A percentile compares a stretch with the other conserved stretches of the same genome.
Evolutionary conservation across 2,888 invertebrate species (phyloP).

Genomic region (Penaeus monodon): DNA sequence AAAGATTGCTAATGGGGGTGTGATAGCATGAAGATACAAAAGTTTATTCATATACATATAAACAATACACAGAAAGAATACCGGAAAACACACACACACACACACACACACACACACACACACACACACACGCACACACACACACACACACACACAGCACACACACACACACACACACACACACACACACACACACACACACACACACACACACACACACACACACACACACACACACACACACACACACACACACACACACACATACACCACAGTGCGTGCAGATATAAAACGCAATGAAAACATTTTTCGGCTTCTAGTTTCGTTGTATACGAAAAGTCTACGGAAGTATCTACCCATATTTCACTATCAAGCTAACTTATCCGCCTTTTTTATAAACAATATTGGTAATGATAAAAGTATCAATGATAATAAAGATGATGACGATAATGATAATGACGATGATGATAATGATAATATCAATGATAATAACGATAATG

Average conservation of each 20-base stretch:
- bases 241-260: conserved; percentile 14
- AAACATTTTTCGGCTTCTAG: too few relatives aligned
- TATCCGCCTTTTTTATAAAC: too few relatives aligned
- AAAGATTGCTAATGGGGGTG: background rate
- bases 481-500: too few relatives aligned
- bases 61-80: background rate
- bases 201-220: conserved; percentile 16
- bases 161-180: conserved; percentile 16
- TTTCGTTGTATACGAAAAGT: too few relatives aligned
- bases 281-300: too few relatives aligned
- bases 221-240: conserved; percentile 9
- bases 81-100: background rate
- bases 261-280: background rate
- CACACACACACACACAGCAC: conserved; percentile 16
- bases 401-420: too few relatives aligned
- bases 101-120: background rate
- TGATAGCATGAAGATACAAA: background rate
- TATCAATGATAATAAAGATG: too few relatives aligned
- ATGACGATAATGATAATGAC: too few relatives aligned
- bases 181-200: conserved; percentile 14
- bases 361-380: too few relatives aligned
- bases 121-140: background rate
- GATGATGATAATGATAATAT: too few relatives aligned
- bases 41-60: background rate
- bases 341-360: too few relatives aligned